Percentiles rank a stretch among this genome's conserved stretches.
phyloP scores from a whole-genome alignment of 2,888 invertebrate species.

The Phlogophora meticulosa region DNA sequence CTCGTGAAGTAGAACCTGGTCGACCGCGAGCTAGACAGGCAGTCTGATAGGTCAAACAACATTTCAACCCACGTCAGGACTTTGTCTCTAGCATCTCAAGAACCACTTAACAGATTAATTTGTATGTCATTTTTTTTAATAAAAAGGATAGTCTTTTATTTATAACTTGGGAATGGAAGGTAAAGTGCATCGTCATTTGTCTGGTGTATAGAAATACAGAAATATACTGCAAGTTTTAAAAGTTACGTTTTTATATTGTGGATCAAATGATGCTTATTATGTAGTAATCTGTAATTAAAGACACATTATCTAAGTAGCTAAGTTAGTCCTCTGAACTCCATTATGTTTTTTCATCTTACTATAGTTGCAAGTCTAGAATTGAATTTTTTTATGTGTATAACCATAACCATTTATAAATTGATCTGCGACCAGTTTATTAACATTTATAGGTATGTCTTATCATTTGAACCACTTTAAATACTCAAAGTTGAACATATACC shows the following conservation, averaged over 20 bases:
- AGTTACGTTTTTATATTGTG: background rate
- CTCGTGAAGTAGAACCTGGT: constrained; percentile 1
- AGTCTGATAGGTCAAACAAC: constrained; percentile 33
- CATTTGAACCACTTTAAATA: too few species aligned
- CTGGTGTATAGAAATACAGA: background rate
- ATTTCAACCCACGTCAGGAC: constrained; percentile 38
- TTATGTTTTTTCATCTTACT: background rate
- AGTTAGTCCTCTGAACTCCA: background rate
- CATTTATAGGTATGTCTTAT: too few species aligned
- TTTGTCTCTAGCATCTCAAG: constrained; percentile 23
- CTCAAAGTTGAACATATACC: background rate
- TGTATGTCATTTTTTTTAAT: constrained; percentile 28
- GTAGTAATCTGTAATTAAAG: background rate
- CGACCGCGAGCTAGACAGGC: constrained; percentile 28
- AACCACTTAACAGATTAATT: constrained; percentile 48
- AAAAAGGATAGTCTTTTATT: background rate
- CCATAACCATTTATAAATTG: background rate
- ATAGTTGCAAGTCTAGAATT: background rate
- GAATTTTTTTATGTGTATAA: too few species aligned
- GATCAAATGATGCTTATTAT: background rate
- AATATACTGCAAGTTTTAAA: background rate
- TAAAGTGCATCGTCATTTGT: background rate
- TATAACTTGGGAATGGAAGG: background rate
- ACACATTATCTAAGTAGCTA: background rate
- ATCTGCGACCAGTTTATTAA: background rate